These are phyloP conservation scores for Perognathus longimembris DNA, from an alignment of 2,113 vertebrate species.

Conservation along the genomic window DNA sequence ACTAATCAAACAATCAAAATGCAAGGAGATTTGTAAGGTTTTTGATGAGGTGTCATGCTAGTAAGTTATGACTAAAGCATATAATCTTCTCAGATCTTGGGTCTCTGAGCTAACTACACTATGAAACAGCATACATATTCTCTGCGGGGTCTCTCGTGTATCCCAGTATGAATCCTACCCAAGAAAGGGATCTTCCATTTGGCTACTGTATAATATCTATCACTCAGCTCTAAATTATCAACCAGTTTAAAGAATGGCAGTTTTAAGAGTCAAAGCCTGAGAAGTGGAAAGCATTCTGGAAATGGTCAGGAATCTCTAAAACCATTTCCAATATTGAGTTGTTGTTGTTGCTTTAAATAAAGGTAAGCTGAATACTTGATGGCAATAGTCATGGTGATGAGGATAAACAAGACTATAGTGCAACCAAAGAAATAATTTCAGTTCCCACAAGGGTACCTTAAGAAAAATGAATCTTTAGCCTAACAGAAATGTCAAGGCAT, in stretches of 20 bases:
- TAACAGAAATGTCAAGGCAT: slow-evolving; percentile 45
- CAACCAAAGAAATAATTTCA: not conserved
- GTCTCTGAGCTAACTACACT: not conserved
- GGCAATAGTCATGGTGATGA: not conserved
- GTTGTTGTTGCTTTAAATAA: too few species aligned
- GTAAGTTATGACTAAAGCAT: not conserved
- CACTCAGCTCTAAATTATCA: slow-evolving; percentile 53
- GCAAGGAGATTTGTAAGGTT: not conserved
- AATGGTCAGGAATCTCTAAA: slow-evolving; percentile 37
- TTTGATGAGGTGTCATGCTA: not conserved
- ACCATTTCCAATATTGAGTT: slow-evolving; percentile 13
- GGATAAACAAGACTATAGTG: not conserved
- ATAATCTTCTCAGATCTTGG: not conserved
- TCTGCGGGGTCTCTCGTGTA: not conserved
- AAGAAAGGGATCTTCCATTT: slow-evolving; percentile 37
- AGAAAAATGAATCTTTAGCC: slow-evolving; percentile 3
- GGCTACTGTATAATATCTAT: slow-evolving; percentile 36
- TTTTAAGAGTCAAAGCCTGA: slow-evolving; percentile 26
- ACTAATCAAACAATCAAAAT: not conserved
- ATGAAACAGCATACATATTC: not conserved
- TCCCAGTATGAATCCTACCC: not conserved
- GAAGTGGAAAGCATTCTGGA: slow-evolving; percentile 55
- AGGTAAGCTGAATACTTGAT: slow-evolving; percentile 26
- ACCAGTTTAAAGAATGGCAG: slow-evolving; percentile 35
- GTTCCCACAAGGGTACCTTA: not conserved